Base-by-base conservation (phyloP, 2,113 vertebrate species). In the Trichomycterus rosablanca region DNA sequence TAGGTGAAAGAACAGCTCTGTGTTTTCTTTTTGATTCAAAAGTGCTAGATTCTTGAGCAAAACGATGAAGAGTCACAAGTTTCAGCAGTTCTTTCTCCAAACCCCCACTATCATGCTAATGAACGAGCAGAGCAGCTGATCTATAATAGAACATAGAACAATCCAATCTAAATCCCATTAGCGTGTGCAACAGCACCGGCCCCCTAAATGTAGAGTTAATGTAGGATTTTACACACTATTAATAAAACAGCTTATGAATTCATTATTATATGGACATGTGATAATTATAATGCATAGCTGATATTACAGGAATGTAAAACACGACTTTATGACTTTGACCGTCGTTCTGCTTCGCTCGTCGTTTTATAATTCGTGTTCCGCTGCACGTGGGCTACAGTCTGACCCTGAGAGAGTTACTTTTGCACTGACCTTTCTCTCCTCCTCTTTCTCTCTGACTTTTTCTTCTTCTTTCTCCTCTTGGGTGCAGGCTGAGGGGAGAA, bases 381-480 rank as follows among this genome's bases (percentile, higher is more conserved):
- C 9, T 15, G 14, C 1, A n/a, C n/a, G n/a, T n/a, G n/a, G n/a
- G n/a, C n/a, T n/a, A n/a, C n/a, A n/a, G n/a, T n/a, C n/a, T n/a
- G n/a, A n/a, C n/a, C n/a, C n/a, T n/a, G n/a, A n/a, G n/a, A n/a
- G n/a, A n/a, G n/a, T n/a, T 35, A n/a, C 43, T 58, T 58, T 24
- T 14, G 40, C 37, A 60, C 87, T 77, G 54, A 94, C 95, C 94
- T 93, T 78, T 88, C 88, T 72, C 92, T 83, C 71, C 90, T 92
- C 76, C 91, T 92, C 81, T 92, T 97, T 72, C 87, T 87, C 16
- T 87, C 61, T 0, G 90, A 88, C 37, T 96, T 97, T 82, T 95
- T 93, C 82, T 94, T 97, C 81, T 95, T 97, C 76, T 90, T 93
- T 82, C 92, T 96, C 0, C 79, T 80, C 59, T 90, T 92, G 64